Evolutionary conservation across 1,140 invertebrate genomes (phyloP).

Genomic region (Lutraria rhynchaena): DNA sequence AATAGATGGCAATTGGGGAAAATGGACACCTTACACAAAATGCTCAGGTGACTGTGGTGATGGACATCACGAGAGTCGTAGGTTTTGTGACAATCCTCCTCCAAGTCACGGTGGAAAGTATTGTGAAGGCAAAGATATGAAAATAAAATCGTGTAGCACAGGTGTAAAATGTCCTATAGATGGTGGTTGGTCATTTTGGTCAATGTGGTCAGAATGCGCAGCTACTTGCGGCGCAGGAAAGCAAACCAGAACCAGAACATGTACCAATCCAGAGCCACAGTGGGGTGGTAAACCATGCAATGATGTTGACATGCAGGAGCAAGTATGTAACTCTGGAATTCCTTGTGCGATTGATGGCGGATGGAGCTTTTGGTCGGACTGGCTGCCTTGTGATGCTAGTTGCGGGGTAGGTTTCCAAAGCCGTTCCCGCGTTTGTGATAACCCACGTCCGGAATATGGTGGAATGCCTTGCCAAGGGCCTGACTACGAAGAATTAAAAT

Average conservation of each 20-base stretch:
- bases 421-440: conserved; percentile 85
- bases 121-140: conserved; percentile 59
- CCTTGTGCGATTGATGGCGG: conserved; percentile 58
- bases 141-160: conserved; percentile 63
- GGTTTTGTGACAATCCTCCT: conserved; percentile 69
- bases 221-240: conserved; percentile 63
- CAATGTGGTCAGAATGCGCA: conserved; percentile 50
- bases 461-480: conserved; percentile 87
- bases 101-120: conserved; percentile 61
- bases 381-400: conserved; percentile 63
- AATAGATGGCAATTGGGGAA: conserved; percentile 79
- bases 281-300: conserved; percentile 60
- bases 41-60: conserved; percentile 70
- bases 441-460: conserved; percentile 85
- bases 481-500: conserved; percentile 32
- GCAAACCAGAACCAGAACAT: conserved; percentile 57
- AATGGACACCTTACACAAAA: conserved; percentile 71
- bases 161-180: conserved; percentile 48
- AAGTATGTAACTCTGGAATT: conserved; percentile 45
- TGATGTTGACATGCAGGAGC: conserved; percentile 51
- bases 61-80: conserved; percentile 67
- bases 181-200: conserved; percentile 63
- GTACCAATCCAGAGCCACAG: conserved; percentile 64
- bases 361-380: conserved; percentile 54
- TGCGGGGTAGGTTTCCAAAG: conserved; percentile 69